These are phyloP conservation scores for Todus mexicanus DNA, from an alignment of 2,797 vertebrate genomes.

Conservation along the genomic window DNA sequence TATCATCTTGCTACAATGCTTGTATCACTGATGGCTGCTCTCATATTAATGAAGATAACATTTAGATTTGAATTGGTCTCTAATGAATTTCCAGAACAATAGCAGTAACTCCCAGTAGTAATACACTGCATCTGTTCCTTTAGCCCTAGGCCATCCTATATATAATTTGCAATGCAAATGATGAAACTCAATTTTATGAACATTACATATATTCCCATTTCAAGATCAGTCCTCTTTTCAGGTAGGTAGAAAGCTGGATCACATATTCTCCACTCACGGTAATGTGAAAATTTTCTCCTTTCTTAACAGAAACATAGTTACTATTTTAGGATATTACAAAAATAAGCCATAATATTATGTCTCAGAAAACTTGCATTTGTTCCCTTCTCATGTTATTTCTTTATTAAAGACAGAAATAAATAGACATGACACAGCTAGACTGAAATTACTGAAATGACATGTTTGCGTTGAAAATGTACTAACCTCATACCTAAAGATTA, in stretches of 20 bases:
- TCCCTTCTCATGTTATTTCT: not conserved
- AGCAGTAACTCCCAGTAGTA: slow-evolving; percentile 14
- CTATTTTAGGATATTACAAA: not conserved
- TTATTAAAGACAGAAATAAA: not conserved
- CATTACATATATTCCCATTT: not conserved
- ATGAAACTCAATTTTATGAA: slow-evolving; percentile 8
- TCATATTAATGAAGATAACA: slow-evolving; percentile 54
- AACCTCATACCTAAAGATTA: not conserved
- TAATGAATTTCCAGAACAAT: slow-evolving; percentile 50
- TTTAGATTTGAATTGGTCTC: slow-evolving; percentile 39
- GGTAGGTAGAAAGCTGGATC: not conserved
- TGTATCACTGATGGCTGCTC: not conserved
- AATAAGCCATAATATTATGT: not conserved
- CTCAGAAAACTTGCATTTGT: not conserved
- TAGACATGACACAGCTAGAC: not conserved
- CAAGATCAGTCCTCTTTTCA: not conserved
- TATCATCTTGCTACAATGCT: not conserved
- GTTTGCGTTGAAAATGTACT: not conserved
- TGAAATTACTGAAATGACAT: not conserved
- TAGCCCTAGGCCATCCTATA: slow-evolving; percentile 28
- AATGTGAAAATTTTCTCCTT: not conserved
- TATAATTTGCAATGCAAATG: slow-evolving; percentile 30
- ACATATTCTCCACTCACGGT: not conserved
- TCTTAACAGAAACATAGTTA: not conserved
- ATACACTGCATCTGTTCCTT: slow-evolving; percentile 30